Conservation (phyloP, 30 jellyfish, hydroid and myxozoan genomes). For the Hydra vulgaris region DNA sequence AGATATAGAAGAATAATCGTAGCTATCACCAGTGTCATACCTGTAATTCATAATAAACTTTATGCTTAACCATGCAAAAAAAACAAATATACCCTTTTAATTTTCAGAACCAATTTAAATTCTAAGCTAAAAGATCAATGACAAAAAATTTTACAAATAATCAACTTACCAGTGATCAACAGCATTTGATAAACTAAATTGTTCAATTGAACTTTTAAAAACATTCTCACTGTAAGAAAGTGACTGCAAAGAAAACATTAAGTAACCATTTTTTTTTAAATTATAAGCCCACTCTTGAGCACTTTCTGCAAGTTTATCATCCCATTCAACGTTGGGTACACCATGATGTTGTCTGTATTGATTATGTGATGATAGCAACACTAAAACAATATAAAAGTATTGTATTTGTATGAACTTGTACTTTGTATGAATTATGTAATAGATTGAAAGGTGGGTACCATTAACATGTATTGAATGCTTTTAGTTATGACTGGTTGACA, state of each 20-base stretch:
- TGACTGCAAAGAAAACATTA: background rate
- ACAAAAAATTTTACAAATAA: too few species aligned
- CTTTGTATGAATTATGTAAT: too few species aligned
- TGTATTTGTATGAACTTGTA: too few species aligned
- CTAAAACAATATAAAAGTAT: background rate
- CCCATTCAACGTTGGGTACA: background rate
- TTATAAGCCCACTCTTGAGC: background rate
- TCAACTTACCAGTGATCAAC: background rate
- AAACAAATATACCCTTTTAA: too few species aligned
- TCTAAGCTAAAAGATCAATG: too few species aligned
- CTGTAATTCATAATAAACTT: too few species aligned
- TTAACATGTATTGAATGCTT: too few species aligned
- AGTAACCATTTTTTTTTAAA: background rate
- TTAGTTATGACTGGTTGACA: too few species aligned
- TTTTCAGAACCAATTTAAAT: too few species aligned
- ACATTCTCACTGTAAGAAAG: background rate
- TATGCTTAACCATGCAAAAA: too few species aligned
- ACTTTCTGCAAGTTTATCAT: background rate
- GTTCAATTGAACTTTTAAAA: background rate
- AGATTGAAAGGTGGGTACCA: too few species aligned
- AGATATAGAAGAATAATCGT: background rate
- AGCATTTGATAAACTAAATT: background rate
- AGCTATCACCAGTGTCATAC: conserved; percentile 2
- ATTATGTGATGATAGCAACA: background rate
- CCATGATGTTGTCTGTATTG: background rate